These are phyloP conservation scores for Glareola pratincola DNA, from an alignment of 2,113 vertebrate species.

Conservation along the genomic window DNA sequence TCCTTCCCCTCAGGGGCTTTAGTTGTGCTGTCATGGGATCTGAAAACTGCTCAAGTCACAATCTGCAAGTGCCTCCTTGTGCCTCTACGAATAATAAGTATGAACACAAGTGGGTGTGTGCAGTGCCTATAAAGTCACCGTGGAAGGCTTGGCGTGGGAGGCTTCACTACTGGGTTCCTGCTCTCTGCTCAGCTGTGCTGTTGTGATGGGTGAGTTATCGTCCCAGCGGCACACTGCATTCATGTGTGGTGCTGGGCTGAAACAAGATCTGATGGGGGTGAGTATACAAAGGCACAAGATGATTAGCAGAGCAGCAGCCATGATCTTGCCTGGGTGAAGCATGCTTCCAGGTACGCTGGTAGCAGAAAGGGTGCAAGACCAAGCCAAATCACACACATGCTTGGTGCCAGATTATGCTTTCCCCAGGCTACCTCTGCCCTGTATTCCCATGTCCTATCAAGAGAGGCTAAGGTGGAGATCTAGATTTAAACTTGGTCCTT, in stretches of 20 bases:
- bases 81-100: neutral
- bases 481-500: neutral
- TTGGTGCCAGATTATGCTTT: neutral
- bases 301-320: neutral
- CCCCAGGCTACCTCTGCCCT: neutral
- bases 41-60: neutral
- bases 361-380: neutral
- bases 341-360: neutral
- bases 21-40: neutral
- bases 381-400: neutral
- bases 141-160: neutral
- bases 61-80: slow-evolving; percentile 26
- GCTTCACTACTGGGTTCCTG: neutral
- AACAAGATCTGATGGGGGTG: neutral
- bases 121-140: neutral
- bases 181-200: neutral
- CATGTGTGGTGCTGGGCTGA: neutral
- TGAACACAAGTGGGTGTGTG: neutral
- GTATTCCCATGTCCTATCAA: neutral
- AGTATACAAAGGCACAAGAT: neutral
- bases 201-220: slow-evolving; percentile 52
- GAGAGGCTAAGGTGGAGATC: neutral
- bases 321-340: neutral
- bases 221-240: neutral
- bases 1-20: neutral